Percentiles rank a stretch among this genome's conserved stretches.
phyloP scores from a whole-genome alignment of 2,113 vertebrate genomes.

The Tragulus kanchil region DNA sequence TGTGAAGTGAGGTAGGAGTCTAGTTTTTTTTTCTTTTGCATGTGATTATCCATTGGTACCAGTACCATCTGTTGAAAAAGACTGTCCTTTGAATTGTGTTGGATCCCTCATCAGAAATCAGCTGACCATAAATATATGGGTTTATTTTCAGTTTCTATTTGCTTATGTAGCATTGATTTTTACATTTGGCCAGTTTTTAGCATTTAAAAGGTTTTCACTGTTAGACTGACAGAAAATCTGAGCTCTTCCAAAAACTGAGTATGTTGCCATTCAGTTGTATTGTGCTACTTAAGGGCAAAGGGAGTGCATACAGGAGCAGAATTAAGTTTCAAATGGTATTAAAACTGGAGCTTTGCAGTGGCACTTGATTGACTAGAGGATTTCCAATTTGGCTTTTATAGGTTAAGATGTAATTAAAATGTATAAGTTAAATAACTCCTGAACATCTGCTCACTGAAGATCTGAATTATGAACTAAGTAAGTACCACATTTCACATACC shows the following conservation, averaged over 20 bases:
- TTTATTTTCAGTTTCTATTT: neutral
- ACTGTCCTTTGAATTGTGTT: neutral
- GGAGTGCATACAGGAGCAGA: neutral
- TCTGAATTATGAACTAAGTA: neutral
- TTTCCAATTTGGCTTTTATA: conserved; percentile 20
- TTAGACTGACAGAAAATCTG: neutral
- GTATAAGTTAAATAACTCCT: neutral
- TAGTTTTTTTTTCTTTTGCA: neutral
- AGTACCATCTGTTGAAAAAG: neutral
- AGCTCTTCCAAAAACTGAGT: neutral
- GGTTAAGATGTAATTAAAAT: neutral
- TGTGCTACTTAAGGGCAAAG: neutral
- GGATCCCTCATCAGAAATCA: neutral
- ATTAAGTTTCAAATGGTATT: neutral
- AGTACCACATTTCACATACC: neutral
- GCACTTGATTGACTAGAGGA: neutral
- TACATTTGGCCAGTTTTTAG: neutral
- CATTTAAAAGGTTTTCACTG: conserved; percentile 1
- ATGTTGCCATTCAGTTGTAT: neutral
- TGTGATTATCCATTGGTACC: neutral
- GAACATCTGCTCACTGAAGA: neutral
- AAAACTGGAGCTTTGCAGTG: neutral
- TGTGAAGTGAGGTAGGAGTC: neutral
- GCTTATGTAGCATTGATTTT: neutral
- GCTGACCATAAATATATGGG: neutral